These are phyloP conservation scores for Prorops nasuta DNA, from an alignment of 1,140 invertebrate genomes.

Conservation along the genomic window DNA sequence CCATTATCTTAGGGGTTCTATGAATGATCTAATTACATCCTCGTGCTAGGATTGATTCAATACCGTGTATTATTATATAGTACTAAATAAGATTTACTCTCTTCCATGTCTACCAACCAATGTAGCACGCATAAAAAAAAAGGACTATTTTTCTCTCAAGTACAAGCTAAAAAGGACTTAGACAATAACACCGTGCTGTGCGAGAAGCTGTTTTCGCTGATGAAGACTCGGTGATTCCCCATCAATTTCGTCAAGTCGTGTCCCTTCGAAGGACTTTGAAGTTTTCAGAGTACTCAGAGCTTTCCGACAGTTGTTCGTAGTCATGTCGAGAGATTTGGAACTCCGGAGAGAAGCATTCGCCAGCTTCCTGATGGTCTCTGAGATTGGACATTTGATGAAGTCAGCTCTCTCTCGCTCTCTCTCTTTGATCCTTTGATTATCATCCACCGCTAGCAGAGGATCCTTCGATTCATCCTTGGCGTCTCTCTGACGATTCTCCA, in stretches of 20 bases:
- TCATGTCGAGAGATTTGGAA: constrained; percentile 47
- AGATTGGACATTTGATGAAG: constrained; percentile 51
- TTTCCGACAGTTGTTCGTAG: constrained; percentile 40
- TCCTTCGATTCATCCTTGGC: constrained; percentile 20
- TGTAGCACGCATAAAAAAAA: no score
- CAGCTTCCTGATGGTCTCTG: constrained; percentile 51
- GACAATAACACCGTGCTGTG: constrained; percentile 52
- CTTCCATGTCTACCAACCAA: no score
- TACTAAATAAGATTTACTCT: no score
- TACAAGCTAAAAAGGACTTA: no score
- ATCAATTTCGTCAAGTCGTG: constrained; percentile 28
- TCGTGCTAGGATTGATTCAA: no score
- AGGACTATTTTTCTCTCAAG: no score
- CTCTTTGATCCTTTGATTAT: constrained; percentile 35
- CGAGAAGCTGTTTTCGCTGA: constrained; percentile 50
- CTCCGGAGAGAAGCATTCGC: constrained; percentile 48
- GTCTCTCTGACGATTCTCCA: constrained; percentile 20
- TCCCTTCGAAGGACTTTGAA: constrained; percentile 38
- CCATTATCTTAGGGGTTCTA: no score
- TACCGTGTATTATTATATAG: no score
- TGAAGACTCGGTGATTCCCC: constrained; percentile 50
- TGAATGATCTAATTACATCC: no score
- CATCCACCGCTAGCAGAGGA: constrained; percentile 9
- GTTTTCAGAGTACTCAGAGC: constrained; percentile 40
- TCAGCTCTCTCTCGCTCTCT: constrained; percentile 40